A percentile compares a stretch with the other conserved stretches of the same genome.
These are phyloP conservation scores for Corythoichthys intestinalis DNA, from an alignment of 2,113 vertebrate species.

Conservation along the genomic window DNA sequence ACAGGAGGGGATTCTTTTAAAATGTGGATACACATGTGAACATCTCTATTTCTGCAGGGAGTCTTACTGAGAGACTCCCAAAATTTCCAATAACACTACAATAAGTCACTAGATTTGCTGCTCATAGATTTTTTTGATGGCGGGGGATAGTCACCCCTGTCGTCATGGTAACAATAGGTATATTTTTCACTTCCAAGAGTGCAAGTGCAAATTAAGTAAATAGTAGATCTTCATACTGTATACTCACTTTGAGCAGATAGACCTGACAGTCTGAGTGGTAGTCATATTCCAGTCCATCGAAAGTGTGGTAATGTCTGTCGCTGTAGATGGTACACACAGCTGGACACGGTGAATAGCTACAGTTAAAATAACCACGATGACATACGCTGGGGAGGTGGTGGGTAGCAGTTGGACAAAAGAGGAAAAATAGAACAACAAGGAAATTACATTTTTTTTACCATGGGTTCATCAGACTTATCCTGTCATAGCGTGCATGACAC, in stretches of 20 bases:
- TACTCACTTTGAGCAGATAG: conserved; percentile 76
- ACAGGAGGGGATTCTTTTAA: neutral
- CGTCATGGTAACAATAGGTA: no score
- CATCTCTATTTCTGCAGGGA: neutral
- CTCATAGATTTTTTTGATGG: neutral
- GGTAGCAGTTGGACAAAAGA: neutral
- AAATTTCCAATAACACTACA: neutral
- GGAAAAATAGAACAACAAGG: neutral
- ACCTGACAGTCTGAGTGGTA: conserved; percentile 93
- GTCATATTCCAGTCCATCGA: conserved; percentile 94
- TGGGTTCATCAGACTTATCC: no score
- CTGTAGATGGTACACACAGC: conserved; percentile 93
- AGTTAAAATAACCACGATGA: conserved; percentile 90
- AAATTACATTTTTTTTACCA: neutral
- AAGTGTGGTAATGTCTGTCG: conserved; percentile 93
- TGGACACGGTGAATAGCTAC: conserved; percentile 90
- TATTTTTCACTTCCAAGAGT: no score
- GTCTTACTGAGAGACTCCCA: neutral
- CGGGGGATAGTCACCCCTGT: neutral
- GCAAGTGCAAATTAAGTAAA: neutral
- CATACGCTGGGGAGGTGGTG: conserved; percentile 78
- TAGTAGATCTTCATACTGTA: neutral
- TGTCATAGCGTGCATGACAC: no score
- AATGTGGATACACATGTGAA: neutral
- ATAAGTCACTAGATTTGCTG: neutral